Percentiles rank a stretch among this genome's conserved stretches.
These are phyloP conservation scores for Montipora cactus DNA, from an alignment of 64 coral and sea anemone genomes.

Conservation along the genomic window DNA sequence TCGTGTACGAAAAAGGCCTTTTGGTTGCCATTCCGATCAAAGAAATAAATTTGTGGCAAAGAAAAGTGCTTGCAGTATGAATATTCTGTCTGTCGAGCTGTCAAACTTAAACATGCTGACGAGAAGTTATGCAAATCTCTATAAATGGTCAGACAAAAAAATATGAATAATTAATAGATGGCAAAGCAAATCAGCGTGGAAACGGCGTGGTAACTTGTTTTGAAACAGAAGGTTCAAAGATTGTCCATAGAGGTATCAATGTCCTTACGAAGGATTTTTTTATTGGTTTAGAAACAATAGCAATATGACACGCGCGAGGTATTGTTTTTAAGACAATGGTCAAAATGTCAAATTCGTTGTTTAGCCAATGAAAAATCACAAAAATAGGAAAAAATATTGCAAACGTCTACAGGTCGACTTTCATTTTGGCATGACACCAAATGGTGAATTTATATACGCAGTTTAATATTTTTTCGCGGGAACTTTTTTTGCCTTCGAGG, in stretches of 20 bases:
- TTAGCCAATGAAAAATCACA: conserved; percentile 59
- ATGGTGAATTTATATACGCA: conserved; percentile 79
- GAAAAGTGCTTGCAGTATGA: too few relatives aligned
- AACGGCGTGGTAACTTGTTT: conserved; percentile 38
- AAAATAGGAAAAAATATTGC: conserved; percentile 50
- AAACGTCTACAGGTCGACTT: conserved; percentile 45
- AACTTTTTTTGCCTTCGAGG: conserved; percentile 53
- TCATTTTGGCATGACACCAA: conserved; percentile 58
- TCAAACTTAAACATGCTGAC: background rate
- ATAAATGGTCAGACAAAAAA: background rate
- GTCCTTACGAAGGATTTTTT: background rate
- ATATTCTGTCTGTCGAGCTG: background rate
- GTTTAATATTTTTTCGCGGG: conserved; percentile 75
- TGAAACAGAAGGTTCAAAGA: conserved; percentile 33
- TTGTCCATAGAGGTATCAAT: conserved; percentile 25
- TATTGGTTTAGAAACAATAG: background rate
- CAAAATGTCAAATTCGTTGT: conserved; percentile 21
- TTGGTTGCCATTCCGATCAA: background rate
- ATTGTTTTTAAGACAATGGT: conserved; percentile 43
- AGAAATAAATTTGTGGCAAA: too few relatives aligned
- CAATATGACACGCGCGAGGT: conserved; percentile 12
- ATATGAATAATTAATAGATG: conserved; percentile 13
- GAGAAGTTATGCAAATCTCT: conserved; percentile 21
- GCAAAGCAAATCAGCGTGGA: background rate
- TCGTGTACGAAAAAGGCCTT: background rate